Base-by-base conservation (phyloP, 1,140 invertebrate species). In the Himalopsyche phryganea region DNA sequence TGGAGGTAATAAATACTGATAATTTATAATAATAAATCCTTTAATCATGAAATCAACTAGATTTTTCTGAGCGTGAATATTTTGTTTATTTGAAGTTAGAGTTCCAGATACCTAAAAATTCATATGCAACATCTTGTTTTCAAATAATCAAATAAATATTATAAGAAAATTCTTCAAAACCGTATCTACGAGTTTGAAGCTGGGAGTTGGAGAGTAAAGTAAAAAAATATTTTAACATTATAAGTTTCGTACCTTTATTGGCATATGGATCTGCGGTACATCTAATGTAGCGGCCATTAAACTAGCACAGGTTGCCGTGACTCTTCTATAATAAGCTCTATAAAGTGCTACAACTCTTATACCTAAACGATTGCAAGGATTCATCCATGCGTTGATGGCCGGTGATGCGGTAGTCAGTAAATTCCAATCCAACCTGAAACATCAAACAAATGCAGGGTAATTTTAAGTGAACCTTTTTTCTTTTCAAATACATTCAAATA, bases 341-440 rank as follows among this genome's bases (percentile, higher is more conserved):
- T 89, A 81, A 76, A 94, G 82, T 50, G 91, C 83, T 17, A 92
- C 86, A 33, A 92, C 84, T 50, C 89, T 81, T 28, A 92, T 90
- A 45, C 90, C 87, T 36, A 95, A 82, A 18, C 92, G 80, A 76
- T 98, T 95, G 68, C 89, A 89, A 0, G 94, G 93, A 80, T 96
- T 97, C 85, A 98, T 89, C 95, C 95, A 98, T 0, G 95, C 93
- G 70, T 96, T 96, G 55, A 97, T 97, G 0, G 94, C 91, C 0
- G 96, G 94, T 0, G 93, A 95, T 6, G 93, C 93, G 4, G 95
- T 98, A 72, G 93, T 96, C 17, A 98, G 72, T 14, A 98, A 76
- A 77, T 98, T 98, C 94, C 95, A 98, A 73, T 98, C 96, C 53
- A 96, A 74, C 65, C 92, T 89, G 61, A 11, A 69, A 65, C 15